These are phyloP conservation scores for Drosophila macrospina DNA, from an alignment of 2,888 invertebrate species.

Conservation along the genomic window DNA sequence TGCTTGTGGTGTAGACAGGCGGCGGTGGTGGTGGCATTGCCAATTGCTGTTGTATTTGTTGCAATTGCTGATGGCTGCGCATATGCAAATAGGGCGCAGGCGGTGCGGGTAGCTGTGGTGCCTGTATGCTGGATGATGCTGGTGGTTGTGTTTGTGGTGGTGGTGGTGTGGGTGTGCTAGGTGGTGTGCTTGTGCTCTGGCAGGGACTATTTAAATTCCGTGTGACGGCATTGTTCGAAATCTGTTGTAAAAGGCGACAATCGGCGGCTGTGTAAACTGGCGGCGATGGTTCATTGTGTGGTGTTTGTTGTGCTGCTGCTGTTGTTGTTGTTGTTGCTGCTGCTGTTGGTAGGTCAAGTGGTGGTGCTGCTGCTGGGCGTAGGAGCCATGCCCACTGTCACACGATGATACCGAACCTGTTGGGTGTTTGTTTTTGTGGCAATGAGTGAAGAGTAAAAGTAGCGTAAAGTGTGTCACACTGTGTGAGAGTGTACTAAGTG, in stretches of 20 bases:
- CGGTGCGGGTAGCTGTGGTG: constrained; percentile 51
- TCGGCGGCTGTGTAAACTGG: constrained; percentile 82
- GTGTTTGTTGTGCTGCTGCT: constrained; percentile 26
- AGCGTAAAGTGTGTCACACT: constrained; percentile 49
- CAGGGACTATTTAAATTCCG: constrained; percentile 77
- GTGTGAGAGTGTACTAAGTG: not conserved
- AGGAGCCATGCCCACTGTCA: constrained; percentile 95
- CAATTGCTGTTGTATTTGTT: constrained; percentile 68
- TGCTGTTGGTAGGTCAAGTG: constrained; percentile 41
- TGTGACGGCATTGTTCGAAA: constrained; percentile 82
- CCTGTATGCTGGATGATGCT: constrained; percentile 45
- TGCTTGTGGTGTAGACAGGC: constrained; percentile 65
- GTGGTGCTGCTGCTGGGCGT: constrained; percentile 87
- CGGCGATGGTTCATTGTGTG: constrained; percentile 61
- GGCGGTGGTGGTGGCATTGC: constrained; percentile 73
- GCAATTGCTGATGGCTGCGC: constrained; percentile 69
- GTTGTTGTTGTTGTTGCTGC: constrained; percentile 32
- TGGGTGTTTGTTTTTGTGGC: constrained; percentile 53
- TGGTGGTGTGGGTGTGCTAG: constrained; percentile 71
- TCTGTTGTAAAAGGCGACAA: constrained; percentile 82
- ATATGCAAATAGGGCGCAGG: constrained; percentile 68
- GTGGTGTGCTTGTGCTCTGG: constrained; percentile 74
- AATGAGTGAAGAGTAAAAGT: constrained; percentile 59
- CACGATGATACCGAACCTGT: constrained; percentile 95
- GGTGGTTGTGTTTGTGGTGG: constrained; percentile 51